These are phyloP conservation scores for Zygothrica quintamaculata DNA, from an alignment of 2,888 invertebrate genomes.

Conservation along the genomic window DNA sequence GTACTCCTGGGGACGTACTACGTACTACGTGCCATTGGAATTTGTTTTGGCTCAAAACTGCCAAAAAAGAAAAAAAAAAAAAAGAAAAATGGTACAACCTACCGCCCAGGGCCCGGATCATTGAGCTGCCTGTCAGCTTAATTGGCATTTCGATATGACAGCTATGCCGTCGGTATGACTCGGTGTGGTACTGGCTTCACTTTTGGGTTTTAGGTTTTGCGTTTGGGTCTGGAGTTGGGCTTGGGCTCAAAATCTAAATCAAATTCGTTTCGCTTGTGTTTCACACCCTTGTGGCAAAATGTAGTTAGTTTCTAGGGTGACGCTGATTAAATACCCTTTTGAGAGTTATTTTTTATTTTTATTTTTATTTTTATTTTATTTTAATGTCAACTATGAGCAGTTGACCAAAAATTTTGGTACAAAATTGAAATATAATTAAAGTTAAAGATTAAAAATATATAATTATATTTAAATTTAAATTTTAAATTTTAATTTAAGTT, in stretches of 20 bases:
- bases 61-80: too few species aligned
- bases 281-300: constrained; percentile 18
- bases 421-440: too few species aligned
- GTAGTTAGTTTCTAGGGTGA: neutral
- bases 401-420: too few species aligned
- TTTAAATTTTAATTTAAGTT: too few species aligned
- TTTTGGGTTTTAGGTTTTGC: neutral
- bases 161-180: constrained; percentile 24
- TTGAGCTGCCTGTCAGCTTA: constrained; percentile 62
- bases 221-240: constrained; percentile 16
- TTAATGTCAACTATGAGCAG: too few species aligned
- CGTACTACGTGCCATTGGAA: constrained; percentile 41
- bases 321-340: constrained; percentile 26
- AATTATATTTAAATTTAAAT: too few species aligned
- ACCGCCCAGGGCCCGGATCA: constrained; percentile 46
- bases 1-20: constrained; percentile 55
- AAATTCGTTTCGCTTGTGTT: constrained; percentile 45
- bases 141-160: constrained; percentile 77
- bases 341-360: too few species aligned
- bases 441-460: too few species aligned
- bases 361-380: too few species aligned
- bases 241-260: constrained; percentile 56
- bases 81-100: constrained; percentile 11
- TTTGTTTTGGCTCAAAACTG: constrained; percentile 4
- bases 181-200: too few species aligned